Conservation (phyloP, 2,797 vertebrate genomes). For the Eptatretus atami region DNA sequence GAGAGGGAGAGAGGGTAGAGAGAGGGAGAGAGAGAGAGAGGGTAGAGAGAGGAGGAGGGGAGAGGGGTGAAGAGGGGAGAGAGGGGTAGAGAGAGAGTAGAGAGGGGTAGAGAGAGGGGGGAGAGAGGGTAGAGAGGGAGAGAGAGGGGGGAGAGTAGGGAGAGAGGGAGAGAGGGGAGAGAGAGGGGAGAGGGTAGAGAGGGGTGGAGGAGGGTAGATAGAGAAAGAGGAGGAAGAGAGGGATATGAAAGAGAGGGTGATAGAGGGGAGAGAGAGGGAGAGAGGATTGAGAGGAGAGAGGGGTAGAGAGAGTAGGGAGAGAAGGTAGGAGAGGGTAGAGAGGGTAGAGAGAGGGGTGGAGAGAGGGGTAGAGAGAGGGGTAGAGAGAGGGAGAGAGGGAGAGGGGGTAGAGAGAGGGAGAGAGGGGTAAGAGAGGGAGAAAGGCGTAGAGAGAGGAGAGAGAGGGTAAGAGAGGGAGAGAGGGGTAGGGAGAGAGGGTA, state of each 20-base stretch:
- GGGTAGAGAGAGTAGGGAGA: too few relatives aligned
- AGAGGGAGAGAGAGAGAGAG: background rate
- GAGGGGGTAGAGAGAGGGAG: background rate
- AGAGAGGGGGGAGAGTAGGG: background rate
- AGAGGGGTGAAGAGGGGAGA: conserved; percentile 42
- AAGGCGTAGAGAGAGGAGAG: too few relatives aligned
- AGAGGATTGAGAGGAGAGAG: too few relatives aligned
- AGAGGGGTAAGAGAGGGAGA: conserved; percentile 12
- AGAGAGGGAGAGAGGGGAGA: too few relatives aligned
- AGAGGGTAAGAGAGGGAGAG: conserved; percentile 17
- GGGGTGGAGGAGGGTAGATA: conserved; percentile 13
- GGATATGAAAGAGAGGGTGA: conserved; percentile 14
- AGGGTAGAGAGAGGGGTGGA: background rate
- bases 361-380: conserved; percentile 41
- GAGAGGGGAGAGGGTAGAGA: too few relatives aligned
- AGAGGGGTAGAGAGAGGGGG: background rate
- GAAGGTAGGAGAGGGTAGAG: too few relatives aligned
- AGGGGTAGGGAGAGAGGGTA: conserved; percentile 40
- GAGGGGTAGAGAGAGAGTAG: background rate
- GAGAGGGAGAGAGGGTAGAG: background rate
- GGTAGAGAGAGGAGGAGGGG: conserved; percentile 13
- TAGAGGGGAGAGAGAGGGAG: background rate
- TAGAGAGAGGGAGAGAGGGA: conserved; percentile 19
- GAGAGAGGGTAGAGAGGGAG: background rate
- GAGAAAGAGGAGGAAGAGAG: conserved; percentile 48